Base-by-base conservation (phyloP, 2,797 vertebrate species). In the Naso thynnoides region DNA sequence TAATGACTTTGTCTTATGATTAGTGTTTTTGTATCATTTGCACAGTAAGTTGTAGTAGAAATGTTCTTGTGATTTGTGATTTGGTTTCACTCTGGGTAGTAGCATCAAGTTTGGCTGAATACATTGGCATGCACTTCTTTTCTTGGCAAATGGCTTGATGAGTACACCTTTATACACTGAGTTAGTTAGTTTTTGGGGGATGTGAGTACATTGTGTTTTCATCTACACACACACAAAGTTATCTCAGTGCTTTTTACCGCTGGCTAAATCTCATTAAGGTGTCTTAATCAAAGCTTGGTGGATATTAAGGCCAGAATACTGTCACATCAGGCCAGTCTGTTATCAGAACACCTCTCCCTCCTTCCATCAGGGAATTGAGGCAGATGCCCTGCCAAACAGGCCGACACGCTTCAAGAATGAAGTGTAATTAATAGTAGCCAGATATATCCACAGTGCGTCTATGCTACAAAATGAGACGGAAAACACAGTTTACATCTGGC, bases 211-310 rank as follows among this genome's bases (percentile, higher is more conserved):
- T 47, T 72, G 50, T 80, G 62, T 62, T 44, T 44, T 79, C 9
- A 58, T 50, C 36, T 24, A 45, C 48, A 24, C 27, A 14, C 45
- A 53, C 49, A 65, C 59, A 58, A 54, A 54, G 58, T 74, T 88
- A 80, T 74, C 58, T 50, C 55, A 10, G 53, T 70, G 76, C 54
- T 70, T 76, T 79, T 70, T 54, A 76, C 29, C 65, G 26, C 59
- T 68, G 56, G 63, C 64, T 77, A 81, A 92, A 93, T 87, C 92
- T 84, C 59, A 68, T 92, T 91, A 92, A 76, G 69, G 70, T 74
- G 70, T 84, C 82, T 88, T 89, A 89, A 86, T 93, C 85, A 89
- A 92, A 85, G 89, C 82, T 89, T 56, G 71, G 76, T 68, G 50
- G 81, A 81, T 79, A 76, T 76, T 60, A 70, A 67, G 80, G 76